These are phyloP conservation scores for Crocuta crocuta DNA, from an alignment of 2,113 vertebrate genomes.

Conservation along the genomic window DNA sequence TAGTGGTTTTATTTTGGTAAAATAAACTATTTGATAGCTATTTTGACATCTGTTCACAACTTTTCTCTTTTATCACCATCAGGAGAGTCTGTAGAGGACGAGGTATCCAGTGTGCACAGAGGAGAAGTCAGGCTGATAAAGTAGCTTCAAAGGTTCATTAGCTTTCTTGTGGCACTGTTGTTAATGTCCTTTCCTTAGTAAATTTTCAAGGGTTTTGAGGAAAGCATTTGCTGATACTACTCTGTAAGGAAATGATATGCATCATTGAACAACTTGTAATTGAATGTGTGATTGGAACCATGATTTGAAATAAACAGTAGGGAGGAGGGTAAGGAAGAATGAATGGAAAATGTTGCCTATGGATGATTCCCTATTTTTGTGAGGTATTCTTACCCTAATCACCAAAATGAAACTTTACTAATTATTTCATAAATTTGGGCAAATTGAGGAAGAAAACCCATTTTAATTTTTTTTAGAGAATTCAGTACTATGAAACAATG, in stretches of 20 bases:
- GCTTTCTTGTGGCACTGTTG: background rate
- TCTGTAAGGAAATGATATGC: background rate
- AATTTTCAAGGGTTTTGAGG: conserved; percentile 19
- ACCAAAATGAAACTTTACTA: background rate
- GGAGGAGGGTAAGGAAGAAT: background rate
- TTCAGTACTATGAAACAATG: background rate
- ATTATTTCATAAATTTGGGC: conserved; percentile 7
- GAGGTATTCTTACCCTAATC: background rate
- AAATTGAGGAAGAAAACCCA: background rate
- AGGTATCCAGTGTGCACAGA: background rate
- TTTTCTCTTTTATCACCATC: background rate
- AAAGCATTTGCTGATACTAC: background rate
- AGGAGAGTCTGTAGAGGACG: background rate
- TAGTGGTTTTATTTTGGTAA: conserved; percentile 19
- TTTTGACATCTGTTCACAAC: background rate
- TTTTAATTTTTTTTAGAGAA: background rate
- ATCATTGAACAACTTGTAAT: background rate
- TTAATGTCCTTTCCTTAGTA: conserved; percentile 3
- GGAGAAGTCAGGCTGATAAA: background rate
- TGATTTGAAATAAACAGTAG: background rate
- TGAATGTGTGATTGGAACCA: background rate
- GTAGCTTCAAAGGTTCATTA: background rate
- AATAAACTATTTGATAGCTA: conserved; percentile 15
- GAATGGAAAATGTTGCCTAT: background rate
- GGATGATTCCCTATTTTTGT: background rate